Evolutionary conservation across 1,140 invertebrate genomes (phyloP), one percentile per base, ranked within the genome.

Genomic region (Meteorus sp.): DNA sequence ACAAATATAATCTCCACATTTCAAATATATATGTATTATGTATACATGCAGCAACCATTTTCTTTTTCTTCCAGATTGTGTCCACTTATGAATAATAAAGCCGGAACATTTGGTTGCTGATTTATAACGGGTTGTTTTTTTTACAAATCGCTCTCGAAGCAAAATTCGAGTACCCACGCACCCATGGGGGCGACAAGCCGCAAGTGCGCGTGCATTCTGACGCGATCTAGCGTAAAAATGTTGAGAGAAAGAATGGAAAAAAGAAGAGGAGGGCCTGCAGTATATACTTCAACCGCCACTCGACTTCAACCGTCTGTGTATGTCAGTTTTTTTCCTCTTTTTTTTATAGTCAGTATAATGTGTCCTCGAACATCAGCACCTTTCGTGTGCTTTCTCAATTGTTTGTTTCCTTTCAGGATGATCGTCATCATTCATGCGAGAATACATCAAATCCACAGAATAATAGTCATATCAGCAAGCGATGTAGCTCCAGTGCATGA

Each of bases 141-240:
- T n/a, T n/a, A n/a, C n/a, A n/a, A n/a, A n/a, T n/a, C n/a, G n/a
- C n/a, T n/a, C n/a, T n/a, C n/a, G n/a, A n/a, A n/a, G n/a, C n/a
- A n/a, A n/a, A n/a, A n/a, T n/a, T n/a, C n/a, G 41, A 54, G 58
- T 48, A 50, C 52, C 33, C 25, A n/a, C n/a, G 19, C 39, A 59
- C 15, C 35, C 17, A n/a, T n/a, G 11, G 51, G 20, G 19, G 19
- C 19, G 37, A 45, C 1, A 47, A 23, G 20, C n/a, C 41, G 33
- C 45, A 29, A 33, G 54, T 48, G 17, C 39, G 41, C 29, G 31
- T 33, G 56, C 31, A 59, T 51, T 53, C 35, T 56, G 37, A 61
- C 23, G 45, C 69, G 63, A 67, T 63, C 62, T 64, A 66, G 57
- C 64, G 70, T 64, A 64, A 72, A 71, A 70, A 52, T 23, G 13